Evolutionary conservation across 2,113 vertebrate genomes (phyloP), one percentile per base, ranked within the genome.

Genomic region (Poeciliopsis prolifica): DNA sequence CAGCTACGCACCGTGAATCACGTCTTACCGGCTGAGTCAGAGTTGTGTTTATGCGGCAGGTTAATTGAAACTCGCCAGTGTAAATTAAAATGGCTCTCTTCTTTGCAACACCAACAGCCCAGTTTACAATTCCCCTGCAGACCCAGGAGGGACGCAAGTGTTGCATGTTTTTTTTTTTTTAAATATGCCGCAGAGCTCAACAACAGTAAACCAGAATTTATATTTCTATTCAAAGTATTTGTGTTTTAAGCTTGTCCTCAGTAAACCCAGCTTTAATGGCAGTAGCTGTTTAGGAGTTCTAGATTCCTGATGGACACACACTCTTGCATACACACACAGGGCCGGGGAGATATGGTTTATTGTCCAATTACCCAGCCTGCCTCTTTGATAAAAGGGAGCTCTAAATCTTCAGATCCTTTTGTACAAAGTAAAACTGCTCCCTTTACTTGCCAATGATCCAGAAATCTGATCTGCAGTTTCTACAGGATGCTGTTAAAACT

Each of bases 281-380:
- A 51, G 64, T 60, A 69, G 78, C 68, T 63, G 68, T 84, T 84
- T 60, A 83, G 72, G 66, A 78, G 81, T 33, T 7, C 65, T 33
- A 40, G 64, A 67, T 64, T 79, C 54, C 61, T 76, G 54, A 35
- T 68, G 29, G 40, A 12, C 40, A 64, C 35, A 40, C 29, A 69
- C 44, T 19, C 44, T 19, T 7, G 19, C 44, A 48, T 35, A 76
- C 64, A n/a, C 61, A 62, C 24, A 65, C 42, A 68, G 26, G 19
- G 51, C 24, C 68, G n/a, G 35, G 24, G 62, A 40, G 26, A 87
- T 69, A 26, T 86, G 65, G 70, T 90, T 90, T 90, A 86, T 79
- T 75, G 83, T 68, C 73, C 82, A 86, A 89, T 89, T 91, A 89
- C 86, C 86, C 86, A 80, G 80, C 73, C 80, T 84, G 74, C 85